These are phyloP conservation scores for Apostichopus leukothele DNA, from an alignment of 53 echinoderm and acorn worm genomes.

Conservation along the genomic window DNA sequence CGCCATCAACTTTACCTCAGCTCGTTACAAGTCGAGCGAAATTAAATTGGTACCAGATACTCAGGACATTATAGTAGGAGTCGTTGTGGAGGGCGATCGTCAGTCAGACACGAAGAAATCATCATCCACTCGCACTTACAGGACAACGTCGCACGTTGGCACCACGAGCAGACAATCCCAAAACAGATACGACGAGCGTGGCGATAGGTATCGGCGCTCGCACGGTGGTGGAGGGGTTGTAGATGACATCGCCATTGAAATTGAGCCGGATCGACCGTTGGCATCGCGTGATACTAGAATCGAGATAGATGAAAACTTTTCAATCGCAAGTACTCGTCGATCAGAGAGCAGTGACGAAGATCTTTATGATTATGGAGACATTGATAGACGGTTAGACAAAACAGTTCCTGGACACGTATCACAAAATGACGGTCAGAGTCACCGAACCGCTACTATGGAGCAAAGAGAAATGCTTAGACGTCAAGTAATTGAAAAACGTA, in stretches of 20 bases:
- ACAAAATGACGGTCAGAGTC: not conserved
- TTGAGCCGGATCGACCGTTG: slow-evolving; percentile 44
- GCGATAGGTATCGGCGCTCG: slow-evolving; percentile 25
- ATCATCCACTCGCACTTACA: slow-evolving; percentile 14
- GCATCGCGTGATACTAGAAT: slow-evolving; percentile 49
- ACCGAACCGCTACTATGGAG: not conserved
- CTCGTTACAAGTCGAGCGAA: slow-evolving; percentile 57
- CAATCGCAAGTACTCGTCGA: slow-evolving; percentile 41
- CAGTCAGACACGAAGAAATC: not conserved
- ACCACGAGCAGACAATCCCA: slow-evolving; percentile 16
- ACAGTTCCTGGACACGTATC: not conserved
- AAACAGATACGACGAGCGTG: slow-evolving; percentile 44
- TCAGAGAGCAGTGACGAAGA: slow-evolving; percentile 92
- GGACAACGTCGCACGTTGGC: not conserved
- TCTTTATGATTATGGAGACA: slow-evolving; percentile 85
- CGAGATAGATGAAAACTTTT: slow-evolving; percentile 52
- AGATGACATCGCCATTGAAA: slow-evolving; percentile 50
- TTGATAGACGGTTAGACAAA: not conserved
- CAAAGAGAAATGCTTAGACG: not conserved
- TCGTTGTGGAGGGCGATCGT: slow-evolving; percentile 42
- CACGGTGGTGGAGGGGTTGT: slow-evolving; percentile 18
- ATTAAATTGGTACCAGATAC: slow-evolving; percentile 50
- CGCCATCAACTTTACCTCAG: slow-evolving; percentile 61
- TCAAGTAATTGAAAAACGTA: not conserved
- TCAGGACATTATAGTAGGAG: slow-evolving; percentile 53